phyloP scores from a whole-genome alignment of 1,140 invertebrate genomes.

The Centruroides sculpturatus region DNA sequence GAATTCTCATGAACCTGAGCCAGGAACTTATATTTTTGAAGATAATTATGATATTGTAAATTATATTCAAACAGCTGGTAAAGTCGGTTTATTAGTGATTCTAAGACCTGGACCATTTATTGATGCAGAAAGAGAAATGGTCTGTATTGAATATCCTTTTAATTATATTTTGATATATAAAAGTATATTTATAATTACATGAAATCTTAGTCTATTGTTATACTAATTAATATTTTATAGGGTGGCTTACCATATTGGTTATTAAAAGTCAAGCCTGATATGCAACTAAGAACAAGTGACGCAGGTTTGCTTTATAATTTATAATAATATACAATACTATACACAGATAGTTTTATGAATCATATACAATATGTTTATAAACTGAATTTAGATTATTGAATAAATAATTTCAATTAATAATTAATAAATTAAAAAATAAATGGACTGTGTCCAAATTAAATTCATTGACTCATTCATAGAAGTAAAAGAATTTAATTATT shows the following conservation, averaged over 20 bases:
- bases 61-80: constrained; percentile 65
- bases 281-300: constrained; percentile 39
- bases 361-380: too few relatives aligned
- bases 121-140: constrained; percentile 69
- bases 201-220: constrained; percentile 1
- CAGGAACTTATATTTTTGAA: constrained; percentile 50
- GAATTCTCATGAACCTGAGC: constrained; percentile 73
- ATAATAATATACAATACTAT: too few relatives aligned
- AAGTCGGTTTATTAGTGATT: constrained; percentile 66
- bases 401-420: too few relatives aligned
- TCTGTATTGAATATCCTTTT: constrained; percentile 27
- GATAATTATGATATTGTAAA: constrained; percentile 57
- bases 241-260: constrained; percentile 76
- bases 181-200: background rate
- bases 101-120: constrained; percentile 85
- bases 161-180: constrained; percentile 3
- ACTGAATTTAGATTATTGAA: too few relatives aligned
- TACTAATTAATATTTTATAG: constrained; percentile 32
- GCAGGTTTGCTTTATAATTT: background rate
- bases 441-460: too few relatives aligned
- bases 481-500: too few relatives aligned
- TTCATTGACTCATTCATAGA: too few relatives aligned
- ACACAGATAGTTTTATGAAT: too few relatives aligned
- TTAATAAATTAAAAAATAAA: too few relatives aligned
- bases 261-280: constrained; percentile 47